Evolutionary conservation across 2,888 invertebrate genomes (phyloP), one percentile per base, ranked within the genome.

Genomic region (Drosophila birchii): DNA sequence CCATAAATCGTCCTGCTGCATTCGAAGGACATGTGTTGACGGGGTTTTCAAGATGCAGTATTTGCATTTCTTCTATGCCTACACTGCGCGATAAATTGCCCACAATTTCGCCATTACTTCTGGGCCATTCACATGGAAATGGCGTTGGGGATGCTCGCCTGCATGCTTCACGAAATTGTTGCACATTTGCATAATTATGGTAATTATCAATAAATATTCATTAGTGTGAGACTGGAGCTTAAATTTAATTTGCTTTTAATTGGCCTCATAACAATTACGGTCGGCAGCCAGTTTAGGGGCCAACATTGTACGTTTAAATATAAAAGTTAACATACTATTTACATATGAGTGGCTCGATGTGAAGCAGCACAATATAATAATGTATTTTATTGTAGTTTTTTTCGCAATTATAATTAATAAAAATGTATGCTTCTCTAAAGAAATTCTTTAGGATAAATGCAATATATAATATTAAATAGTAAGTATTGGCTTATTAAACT

Each of bases 141-240:
- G 36, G 54, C 45, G 39, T 32, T 29, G 67, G 45, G n/a, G 32
- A 34, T 60, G 62, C 62, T 49, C 68, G 60, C 38, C 75, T 72
- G 51, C 71, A 68, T 73, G 71, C 75, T 73, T 76, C 80, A 63
- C 75, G 81, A 81, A 87, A 80, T 71, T 70, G 75, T 64, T 80
- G 64, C 77, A 79, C 58, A 83, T 86, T 80, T 81, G 80, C 83
- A 83, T 88, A 88, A 86, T 86, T 81, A 80, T 88, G 76, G 75
- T 78, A 81, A 83, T 86, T 86, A 80, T 78, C 77, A 86, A 86
- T 80, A 81, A 69, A 78, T 86, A 80, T 81, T 85, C 83, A 87
- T 83, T 77, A 86, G 75, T 77, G 76, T 70, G 78, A 79, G 79
- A 64, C 75, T 76, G 78, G 75, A 64, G 78, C 75, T 87, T 80